Base-by-base conservation (phyloP, 2,888 invertebrate genomes). In the Rotaria magnacalcarata region DNA sequence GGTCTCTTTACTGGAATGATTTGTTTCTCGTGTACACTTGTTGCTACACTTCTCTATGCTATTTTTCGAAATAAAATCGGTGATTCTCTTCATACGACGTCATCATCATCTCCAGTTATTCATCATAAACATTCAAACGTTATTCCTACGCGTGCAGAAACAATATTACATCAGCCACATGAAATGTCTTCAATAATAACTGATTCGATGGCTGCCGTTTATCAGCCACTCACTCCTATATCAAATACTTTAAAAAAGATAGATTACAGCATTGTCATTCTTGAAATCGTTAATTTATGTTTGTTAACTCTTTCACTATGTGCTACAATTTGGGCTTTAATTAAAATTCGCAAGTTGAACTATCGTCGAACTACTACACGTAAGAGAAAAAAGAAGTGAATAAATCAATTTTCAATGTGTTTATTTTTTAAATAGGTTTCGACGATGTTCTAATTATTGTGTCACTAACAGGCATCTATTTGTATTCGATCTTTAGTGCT, bases 1-100 rank as follows among this genome's bases (percentile, higher is more conserved):
- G 87, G 87, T 8, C 47, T 87, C 7, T 87, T 87, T 56, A 8
- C 56, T 27, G 87, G 87, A 24, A 84, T 87, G 54, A 80, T 87
- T 21, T 60, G 56, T 5, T 84, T 87, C 10, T 85, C 85, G 24
- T 85, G 75, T 27, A 87, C 85, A 41, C 10, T 87, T 0, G 85
- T 87, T n/a, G 52, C 85, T 6, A 54, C 85, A 6, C 85, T 87
- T n/a, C 27, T 84, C 19, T 85, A 84, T 85, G 85, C 58, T 41
- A 60, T 85, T 21, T 87, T 75, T 43, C 85, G 85, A 58, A 84
- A 47, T 47, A 80, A 80, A 80, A 43, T 21, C 11, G 75, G 47
- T 80, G 75, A 47, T 80, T 1, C 52, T 16, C 11, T 16, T 52
- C 52, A 52, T 52, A 16, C 16, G 16, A 52, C 2, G 52, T 52